Evolutionary conservation across 2,113 vertebrate genomes (phyloP), one percentile per base, ranked within the genome.

Genomic region (Astatotilapia flaviijosephi): DNA sequence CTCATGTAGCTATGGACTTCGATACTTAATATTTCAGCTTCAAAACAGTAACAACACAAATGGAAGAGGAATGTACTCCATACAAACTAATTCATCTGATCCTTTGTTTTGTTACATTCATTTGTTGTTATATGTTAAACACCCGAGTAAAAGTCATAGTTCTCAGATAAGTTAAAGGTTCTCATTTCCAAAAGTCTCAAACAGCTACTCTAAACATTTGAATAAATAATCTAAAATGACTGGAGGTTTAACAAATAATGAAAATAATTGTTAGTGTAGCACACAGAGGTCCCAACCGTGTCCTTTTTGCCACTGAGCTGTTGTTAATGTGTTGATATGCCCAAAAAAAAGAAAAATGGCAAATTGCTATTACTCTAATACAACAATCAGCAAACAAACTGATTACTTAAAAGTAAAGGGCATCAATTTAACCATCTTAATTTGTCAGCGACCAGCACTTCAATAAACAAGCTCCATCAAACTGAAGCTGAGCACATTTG

Each of bases 401-500:
- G 35, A 73, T 40, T 86, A 58, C n/a, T 70, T 40, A 49, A 86
- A 87, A 88, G 85, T 70, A 62, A 58, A 60, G 68, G 58, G 47
- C 87, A 85, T 90, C 75, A 85, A 56, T 85, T 87, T 56, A 80
- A 80, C 42, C 62, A 15, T 75, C 77, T 80, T 79, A 55, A 89
- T 73, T 70, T 62, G 60, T 85, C 81, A 53, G 85, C 8, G 45
- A 19, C 70, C 55, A 23, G 28, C 56, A 33, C 58, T 83, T 88
- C 79, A 26, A 83, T 87, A 91, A 91, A 90, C 83, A 88, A 83
- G 86, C 81, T 87, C 85, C 9, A 80, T 82, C 85, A 88, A 93
- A 86, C 42, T 42, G 58, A 53, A 91, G 62, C 79, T 13, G 83
- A 81, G 91, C 37, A 33, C 83, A 91, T 92, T 93, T 84, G 87